Percentiles rank a stretch among this genome's conserved stretches.
Conservation (phyloP, 2,113 vertebrate genomes). For the Danionella cerebrum region DNA sequence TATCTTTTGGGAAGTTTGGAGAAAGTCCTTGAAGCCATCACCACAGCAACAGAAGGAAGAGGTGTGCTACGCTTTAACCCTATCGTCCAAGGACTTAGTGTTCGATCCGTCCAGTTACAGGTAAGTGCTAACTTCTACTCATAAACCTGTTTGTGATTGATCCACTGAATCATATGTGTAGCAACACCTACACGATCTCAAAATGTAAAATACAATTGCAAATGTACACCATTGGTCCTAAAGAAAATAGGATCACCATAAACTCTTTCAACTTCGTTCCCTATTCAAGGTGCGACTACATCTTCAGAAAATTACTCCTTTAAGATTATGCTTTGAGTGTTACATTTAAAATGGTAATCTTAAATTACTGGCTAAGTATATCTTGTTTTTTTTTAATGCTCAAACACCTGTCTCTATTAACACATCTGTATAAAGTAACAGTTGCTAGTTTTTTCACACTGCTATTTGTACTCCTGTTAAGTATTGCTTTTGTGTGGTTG, state of each 20-base stretch:
- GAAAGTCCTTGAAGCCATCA: slow-evolving; percentile 94
- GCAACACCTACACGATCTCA: neutral
- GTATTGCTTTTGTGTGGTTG: neutral
- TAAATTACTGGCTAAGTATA: no score
- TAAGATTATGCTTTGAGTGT: no score
- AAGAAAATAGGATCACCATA: neutral
- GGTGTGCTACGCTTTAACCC: slow-evolving; percentile 77
- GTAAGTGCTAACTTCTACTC: slow-evolving; percentile 58
- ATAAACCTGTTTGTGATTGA: neutral
- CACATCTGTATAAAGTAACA: neutral
- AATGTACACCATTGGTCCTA: neutral
- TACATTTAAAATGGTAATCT: no score
- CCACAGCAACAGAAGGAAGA: slow-evolving; percentile 79
- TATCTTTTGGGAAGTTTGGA: slow-evolving; percentile 71
- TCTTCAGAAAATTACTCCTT: neutral
- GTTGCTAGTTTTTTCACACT: neutral
- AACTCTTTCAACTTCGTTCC: neutral
- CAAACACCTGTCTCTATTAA: neutral
- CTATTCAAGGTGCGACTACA: neutral
- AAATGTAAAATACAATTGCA: neutral
- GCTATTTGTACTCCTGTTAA: neutral
- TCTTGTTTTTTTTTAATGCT: neutral
- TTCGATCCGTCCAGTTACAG: slow-evolving; percentile 85
- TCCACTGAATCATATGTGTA: neutral
- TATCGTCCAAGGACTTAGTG: slow-evolving; percentile 84